Evolutionary conservation across 2,888 invertebrate species (phyloP).

Genomic region (Minunthozetes semirufus): DNA sequence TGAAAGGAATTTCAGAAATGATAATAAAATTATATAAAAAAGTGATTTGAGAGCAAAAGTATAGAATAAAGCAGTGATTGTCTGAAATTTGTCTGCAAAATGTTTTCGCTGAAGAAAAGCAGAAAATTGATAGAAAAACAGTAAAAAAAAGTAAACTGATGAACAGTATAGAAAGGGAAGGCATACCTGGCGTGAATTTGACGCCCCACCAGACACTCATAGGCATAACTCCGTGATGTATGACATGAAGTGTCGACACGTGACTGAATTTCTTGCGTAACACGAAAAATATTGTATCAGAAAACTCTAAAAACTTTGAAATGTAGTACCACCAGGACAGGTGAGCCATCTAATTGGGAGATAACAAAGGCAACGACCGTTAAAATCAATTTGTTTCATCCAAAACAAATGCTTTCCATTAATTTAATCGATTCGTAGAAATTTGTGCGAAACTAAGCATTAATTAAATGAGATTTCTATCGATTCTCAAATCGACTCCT

Average conservation of each 20-base stretch:
- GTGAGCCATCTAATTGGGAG: conserved; percentile 64
- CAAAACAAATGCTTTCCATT: too few relatives aligned
- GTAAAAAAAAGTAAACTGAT: background rate
- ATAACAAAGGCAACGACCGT: conserved; percentile 39
- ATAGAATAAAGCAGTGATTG: background rate
- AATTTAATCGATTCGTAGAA: too few relatives aligned
- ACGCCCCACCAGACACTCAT: conserved; percentile 53
- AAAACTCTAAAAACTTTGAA: conserved; percentile 77
- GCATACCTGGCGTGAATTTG: conserved; percentile 50
- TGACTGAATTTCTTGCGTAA: conserved; percentile 74
- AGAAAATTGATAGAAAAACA: background rate
- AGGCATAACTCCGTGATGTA: conserved; percentile 66
- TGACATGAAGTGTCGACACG: conserved; percentile 78
- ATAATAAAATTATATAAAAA: background rate
- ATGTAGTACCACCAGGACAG: conserved; percentile 85
- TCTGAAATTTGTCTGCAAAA: background rate
- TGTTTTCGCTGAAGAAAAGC: background rate
- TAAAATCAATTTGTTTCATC: background rate
- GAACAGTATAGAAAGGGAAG: background rate
- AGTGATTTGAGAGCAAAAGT: conserved; percentile 1
- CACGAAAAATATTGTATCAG: conserved; percentile 82
- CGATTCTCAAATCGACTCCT: too few relatives aligned
- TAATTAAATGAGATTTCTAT: too few relatives aligned
- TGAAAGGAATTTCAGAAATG: too few relatives aligned
- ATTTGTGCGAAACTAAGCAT: too few relatives aligned